A percentile compares a stretch with the other conserved stretches of the same genome.
Evolutionary conservation across 2,113 vertebrate species (phyloP).

Genomic region (Arothron firmamentum): DNA sequence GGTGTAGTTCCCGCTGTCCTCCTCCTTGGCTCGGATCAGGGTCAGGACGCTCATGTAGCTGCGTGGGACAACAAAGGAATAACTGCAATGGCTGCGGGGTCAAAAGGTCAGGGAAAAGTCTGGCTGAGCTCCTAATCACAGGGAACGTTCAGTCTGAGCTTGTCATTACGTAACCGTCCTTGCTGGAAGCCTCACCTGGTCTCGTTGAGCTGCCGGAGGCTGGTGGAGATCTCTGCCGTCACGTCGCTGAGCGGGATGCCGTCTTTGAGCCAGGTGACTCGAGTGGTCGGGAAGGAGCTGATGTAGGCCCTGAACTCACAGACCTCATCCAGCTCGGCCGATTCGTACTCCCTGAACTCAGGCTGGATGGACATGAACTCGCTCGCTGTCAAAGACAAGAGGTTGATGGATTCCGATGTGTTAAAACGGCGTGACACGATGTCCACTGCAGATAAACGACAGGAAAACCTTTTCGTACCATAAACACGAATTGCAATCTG

Average conservation of each 20-base stretch:
- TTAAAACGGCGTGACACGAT: too few species aligned
- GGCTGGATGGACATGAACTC: conserved; percentile 83
- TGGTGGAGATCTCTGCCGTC: conserved; percentile 87
- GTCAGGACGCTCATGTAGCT: conserved; percentile 87
- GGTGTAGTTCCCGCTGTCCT: conserved; percentile 94
- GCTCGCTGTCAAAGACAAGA: conserved; percentile 73
- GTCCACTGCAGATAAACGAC: neutral
- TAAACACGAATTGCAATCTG: conserved; percentile 83
- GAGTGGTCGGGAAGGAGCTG: conserved; percentile 81
- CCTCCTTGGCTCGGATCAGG: conserved; percentile 92
- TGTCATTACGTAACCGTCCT: conserved; percentile 14
- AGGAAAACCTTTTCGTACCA: conserved; percentile 68
- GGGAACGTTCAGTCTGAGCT: conserved; percentile 21
- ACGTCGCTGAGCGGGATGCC: conserved; percentile 82
- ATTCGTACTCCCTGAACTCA: conserved; percentile 77
- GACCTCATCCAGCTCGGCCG: conserved; percentile 87
- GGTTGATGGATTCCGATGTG: neutral
- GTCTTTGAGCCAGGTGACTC: conserved; percentile 89
- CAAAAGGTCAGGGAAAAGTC: neutral
- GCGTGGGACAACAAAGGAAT: conserved; percentile 19
- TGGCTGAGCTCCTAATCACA: conserved; percentile 23
- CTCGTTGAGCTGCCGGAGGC: conserved; percentile 76
- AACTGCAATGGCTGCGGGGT: neutral
- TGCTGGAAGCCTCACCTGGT: conserved; percentile 77
- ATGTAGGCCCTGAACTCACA: conserved; percentile 84